Conservation (phyloP, 2,888 invertebrate species). For the Drosophila anomalata region DNA sequence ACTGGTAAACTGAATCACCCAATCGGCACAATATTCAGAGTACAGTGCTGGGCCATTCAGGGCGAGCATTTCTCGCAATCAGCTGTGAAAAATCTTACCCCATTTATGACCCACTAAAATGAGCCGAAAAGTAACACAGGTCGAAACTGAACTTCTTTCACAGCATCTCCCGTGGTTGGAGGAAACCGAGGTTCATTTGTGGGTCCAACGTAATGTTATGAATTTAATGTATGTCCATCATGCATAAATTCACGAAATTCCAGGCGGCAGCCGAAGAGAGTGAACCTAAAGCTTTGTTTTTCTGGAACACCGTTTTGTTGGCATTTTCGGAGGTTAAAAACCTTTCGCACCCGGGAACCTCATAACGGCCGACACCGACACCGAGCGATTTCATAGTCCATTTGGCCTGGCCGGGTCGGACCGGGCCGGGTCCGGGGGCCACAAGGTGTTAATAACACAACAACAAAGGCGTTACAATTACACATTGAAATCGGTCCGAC, state of each 20-base stretch:
- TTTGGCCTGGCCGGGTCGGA: conserved; percentile 54
- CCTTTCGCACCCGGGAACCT: conserved; percentile 43
- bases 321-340: conserved; percentile 55
- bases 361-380: conserved; percentile 7
- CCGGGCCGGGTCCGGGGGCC: conserved; percentile 20
- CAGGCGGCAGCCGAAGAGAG: conserved; percentile 33
- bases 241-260: conserved; percentile 81
- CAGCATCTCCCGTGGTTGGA: conserved; percentile 47
- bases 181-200: conserved; percentile 28
- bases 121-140: conserved; percentile 35
- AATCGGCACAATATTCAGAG: conserved; percentile 13
- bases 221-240: conserved; percentile 76
- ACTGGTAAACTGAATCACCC: conserved; percentile 9
- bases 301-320: conserved; percentile 24
- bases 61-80: conserved; percentile 73
- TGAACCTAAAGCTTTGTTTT: conserved; percentile 69
- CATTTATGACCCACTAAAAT: conserved; percentile 80
- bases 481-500: conserved; percentile 75
- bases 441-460: conserved; percentile 77
- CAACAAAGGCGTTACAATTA: conserved; percentile 82
- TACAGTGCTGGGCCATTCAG: conserved; percentile 68
- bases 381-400: conserved; percentile 74
- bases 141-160: conserved; percentile 48
- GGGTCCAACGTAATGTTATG: conserved; percentile 62
- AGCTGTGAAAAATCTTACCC: conserved; percentile 77